Percentiles rank a stretch among this genome's conserved stretches.
Evolutionary conservation across 2,113 vertebrate species (phyloP).

Genomic region (Hydrolagus affinis): DNA sequence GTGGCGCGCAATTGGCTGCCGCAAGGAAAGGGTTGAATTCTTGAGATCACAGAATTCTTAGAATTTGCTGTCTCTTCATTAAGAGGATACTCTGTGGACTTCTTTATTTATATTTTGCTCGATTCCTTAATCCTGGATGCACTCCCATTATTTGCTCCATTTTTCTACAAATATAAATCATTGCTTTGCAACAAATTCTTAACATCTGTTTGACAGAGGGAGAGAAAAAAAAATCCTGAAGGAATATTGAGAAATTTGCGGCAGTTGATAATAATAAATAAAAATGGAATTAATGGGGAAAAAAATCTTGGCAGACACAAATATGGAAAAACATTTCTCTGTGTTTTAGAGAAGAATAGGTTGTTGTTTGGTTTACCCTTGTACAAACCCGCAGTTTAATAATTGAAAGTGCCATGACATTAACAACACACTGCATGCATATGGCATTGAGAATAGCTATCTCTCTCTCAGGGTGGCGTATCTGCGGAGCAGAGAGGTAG

Average conservation of each 20-base stretch:
- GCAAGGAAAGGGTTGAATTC: no score
- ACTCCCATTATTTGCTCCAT: background rate
- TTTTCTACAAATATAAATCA: background rate
- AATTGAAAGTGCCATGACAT: background rate
- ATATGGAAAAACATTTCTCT: background rate
- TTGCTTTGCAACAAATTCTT: background rate
- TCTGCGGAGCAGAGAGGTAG: no score
- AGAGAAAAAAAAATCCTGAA: background rate
- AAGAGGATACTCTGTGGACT: no score
- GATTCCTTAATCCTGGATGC: background rate
- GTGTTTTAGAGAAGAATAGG: background rate
- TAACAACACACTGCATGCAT: background rate
- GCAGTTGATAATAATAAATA: no score
- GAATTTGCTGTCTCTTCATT: no score
- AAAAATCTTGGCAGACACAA: background rate
- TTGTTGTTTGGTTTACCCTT: background rate
- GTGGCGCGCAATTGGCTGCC: no score
- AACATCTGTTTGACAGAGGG: background rate
- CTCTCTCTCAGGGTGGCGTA: background rate
- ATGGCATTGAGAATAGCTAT: background rate
- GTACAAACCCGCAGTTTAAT: background rate
- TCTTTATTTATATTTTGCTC: background rate
- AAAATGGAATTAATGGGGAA: background rate
- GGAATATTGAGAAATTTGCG: no score
- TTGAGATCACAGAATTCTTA: no score